Evolutionary conservation across 2,113 vertebrate genomes (phyloP).

Genomic region (Lycocorax pyrrhopterus): DNA sequence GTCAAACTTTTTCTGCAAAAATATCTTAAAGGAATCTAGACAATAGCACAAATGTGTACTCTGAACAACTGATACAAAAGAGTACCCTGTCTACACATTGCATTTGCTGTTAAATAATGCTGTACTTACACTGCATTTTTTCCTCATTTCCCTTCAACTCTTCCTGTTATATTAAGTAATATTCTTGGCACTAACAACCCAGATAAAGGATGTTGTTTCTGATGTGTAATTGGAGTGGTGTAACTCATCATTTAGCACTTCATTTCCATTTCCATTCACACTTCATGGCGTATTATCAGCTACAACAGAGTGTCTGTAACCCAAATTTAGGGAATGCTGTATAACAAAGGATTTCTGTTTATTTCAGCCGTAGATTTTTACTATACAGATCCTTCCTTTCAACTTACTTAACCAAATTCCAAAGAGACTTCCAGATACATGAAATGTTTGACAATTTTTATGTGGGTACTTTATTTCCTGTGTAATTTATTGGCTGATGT

Average conservation of each 20-base stretch:
- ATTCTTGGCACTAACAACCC: constrained; percentile 44
- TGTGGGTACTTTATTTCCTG: background rate
- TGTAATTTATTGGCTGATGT: background rate
- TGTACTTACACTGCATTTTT: constrained; percentile 23
- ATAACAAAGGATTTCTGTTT: constrained; percentile 23
- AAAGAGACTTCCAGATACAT: background rate
- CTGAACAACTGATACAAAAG: background rate
- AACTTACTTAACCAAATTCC: background rate
- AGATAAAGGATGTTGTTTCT: constrained; percentile 67
- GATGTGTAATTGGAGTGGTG: constrained; percentile 8
- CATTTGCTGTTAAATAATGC: constrained; percentile 11
- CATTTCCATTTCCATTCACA: constrained; percentile 48
- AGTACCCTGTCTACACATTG: background rate
- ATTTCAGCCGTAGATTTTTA: constrained; percentile 10
- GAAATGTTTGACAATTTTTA: constrained; percentile 13
- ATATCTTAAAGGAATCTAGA: background rate
- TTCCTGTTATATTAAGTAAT: constrained; percentile 59
- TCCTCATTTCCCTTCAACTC: constrained; percentile 27
- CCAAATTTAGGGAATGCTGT: constrained; percentile 27
- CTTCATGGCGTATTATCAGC: constrained; percentile 38
- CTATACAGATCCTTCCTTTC: background rate
- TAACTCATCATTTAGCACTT: constrained; percentile 59
- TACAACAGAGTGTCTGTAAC: constrained; percentile 32
- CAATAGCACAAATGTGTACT: background rate
- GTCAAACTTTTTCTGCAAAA: constrained; percentile 13